phyloP scores from a whole-genome alignment of 2,888 invertebrate genomes.

The Myopa testacea region DNA sequence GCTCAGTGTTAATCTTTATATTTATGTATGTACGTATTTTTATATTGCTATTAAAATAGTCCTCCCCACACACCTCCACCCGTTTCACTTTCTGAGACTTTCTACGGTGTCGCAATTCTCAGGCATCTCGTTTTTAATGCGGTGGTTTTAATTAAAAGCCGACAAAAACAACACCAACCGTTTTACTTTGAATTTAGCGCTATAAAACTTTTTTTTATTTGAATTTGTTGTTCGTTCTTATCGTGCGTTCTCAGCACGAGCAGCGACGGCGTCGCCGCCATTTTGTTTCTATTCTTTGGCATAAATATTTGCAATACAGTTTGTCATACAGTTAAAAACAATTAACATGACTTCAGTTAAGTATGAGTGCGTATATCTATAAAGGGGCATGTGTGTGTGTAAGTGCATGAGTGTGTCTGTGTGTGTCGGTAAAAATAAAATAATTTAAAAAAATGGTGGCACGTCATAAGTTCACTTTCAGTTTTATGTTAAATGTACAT shows the following conservation, averaged over 20 bases:
- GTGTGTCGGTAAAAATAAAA: neutral
- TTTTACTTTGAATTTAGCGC: neutral
- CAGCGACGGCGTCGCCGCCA: slow-evolving; percentile 19
- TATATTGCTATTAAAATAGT: too few relatives aligned
- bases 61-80: too few relatives aligned
- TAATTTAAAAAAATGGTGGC: neutral
- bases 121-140: neutral
- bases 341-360: neutral
- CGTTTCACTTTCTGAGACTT: neutral
- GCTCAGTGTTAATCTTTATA: too few relatives aligned
- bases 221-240: neutral
- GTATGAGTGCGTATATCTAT: neutral
- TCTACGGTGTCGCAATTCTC: neutral
- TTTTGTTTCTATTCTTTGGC: slow-evolving; percentile 21
- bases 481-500: neutral
- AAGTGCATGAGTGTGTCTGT: neutral
- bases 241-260: neutral
- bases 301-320: slow-evolving; percentile 30
- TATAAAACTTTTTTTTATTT: neutral
- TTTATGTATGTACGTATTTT: too few relatives aligned
- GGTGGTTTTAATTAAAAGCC: neutral
- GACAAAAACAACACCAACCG: neutral
- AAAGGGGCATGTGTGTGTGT: neutral
- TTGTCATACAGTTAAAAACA: slow-evolving; percentile 25
- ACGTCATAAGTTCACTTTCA: neutral